Evolutionary conservation across 2,888 invertebrate species (phyloP), one percentile per base, ranked within the genome.

Genomic region (Iphiclides podalirius): DNA sequence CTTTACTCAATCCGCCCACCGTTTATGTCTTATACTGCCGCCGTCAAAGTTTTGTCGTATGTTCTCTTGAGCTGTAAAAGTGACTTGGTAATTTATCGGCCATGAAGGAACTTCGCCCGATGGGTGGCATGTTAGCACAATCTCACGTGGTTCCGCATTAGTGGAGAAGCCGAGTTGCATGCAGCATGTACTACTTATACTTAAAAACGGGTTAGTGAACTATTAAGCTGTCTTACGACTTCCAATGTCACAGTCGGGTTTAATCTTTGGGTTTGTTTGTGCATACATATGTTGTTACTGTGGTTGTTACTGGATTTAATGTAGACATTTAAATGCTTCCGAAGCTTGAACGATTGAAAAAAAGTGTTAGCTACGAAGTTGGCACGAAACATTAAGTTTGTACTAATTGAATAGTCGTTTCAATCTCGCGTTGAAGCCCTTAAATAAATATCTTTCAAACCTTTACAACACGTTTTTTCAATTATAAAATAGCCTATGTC

Each of bases 71-170:
- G 85, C 80, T 85, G 82, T 83, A 83, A 84, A 81, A 81, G 78
- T 77, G 85, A 84, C 83, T 86, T 61, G 61, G 73, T 83, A 85
- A 88, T 89, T 87, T 89, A 88, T 87, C 72, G 82, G 70, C 73
- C 67, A 74, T 72, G 75, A 75, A 72, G 68, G 67, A 83, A 87
- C 67, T 86, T 81, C 67, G 61, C 55, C 72, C 67, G 66, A 67
- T 67, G 70, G 72, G 68, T 70, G 60, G 52, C 56, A 57, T 63
- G 61, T 62, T 64, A 61, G 53, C 67, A 73, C 75, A 79, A 80
- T 84, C 79, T 81, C 65, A 79, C 79, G 79, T 76, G 74, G 56
- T 60, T 23, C 49, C 39, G 49, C 48, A 54, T 54, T 53, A 56
- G 55, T 55, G 55, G 56, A 59, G 57, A 50, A 52, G 55, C 47